Evolutionary conservation across 2,797 vertebrate species (phyloP).

Genomic region (Sternotherus odoratus): DNA sequence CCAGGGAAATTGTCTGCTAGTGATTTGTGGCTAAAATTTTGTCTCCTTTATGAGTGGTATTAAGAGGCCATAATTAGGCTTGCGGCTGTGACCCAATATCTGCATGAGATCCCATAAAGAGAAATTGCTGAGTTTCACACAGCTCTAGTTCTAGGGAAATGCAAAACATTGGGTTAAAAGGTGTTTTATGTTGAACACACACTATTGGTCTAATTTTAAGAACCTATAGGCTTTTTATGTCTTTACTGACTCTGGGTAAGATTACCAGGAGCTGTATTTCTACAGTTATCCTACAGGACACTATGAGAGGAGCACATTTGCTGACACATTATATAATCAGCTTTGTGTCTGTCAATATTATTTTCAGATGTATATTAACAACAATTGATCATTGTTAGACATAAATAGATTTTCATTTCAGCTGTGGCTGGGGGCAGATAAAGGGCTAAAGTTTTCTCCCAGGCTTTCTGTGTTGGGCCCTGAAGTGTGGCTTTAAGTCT

Average conservation of each 20-base stretch:
- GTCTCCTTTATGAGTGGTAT: accelerated
- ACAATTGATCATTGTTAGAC: neutral
- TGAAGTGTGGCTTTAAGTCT: neutral
- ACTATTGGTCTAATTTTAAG: neutral
- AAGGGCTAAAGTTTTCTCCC: neutral
- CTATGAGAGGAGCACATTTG: accelerated
- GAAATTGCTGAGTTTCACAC: neutral
- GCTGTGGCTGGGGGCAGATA: neutral
- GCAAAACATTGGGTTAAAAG: neutral
- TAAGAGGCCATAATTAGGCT: accelerated
- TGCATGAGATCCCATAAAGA: neutral
- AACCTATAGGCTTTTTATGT: neutral
- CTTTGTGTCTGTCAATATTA: neutral
- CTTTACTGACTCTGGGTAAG: neutral
- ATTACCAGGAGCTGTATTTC: neutral
- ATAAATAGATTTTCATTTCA: constrained; percentile 23
- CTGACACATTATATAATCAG: neutral
- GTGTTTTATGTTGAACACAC: neutral
- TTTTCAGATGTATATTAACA: neutral
- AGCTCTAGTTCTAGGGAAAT: neutral
- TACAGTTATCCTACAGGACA: neutral
- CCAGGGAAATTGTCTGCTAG: no score
- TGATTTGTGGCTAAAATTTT: neutral
- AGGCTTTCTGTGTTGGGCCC: neutral
- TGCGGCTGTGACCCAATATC: accelerated